Base-by-base conservation (phyloP, 1,140 invertebrate genomes). In the Drosophila malerkotliana region DNA sequence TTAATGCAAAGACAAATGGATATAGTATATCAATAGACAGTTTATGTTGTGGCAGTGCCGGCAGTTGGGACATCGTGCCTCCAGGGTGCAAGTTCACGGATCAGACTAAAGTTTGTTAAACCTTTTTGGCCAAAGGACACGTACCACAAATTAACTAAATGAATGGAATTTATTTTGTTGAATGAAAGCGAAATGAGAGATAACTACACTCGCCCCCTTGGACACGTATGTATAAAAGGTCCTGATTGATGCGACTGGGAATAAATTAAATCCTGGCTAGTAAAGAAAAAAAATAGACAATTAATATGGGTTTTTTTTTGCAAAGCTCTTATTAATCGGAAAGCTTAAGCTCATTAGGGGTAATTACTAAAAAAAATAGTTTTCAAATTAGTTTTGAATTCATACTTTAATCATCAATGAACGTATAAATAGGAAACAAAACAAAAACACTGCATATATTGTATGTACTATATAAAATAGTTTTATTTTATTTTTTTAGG, bases 111-210 rank as follows among this genome's bases (percentile, higher is more conserved):
- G 62, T 54, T 54, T 39, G 30, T 3, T 24, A 55, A 67, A 28
- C 69, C 57, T 63, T 59, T 63, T 63, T 52, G 41, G 34, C 54
- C 26, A 21, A 12, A 4, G 15, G 34, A 76, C 80, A 84, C 76
- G 80, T 83, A 68, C 51, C 49, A 39, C 48, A 67, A 83, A 84
- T 83, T 84, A 84, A 72, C 76, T 72, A 68, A 84, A 84, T 83
- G 72, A 76, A 75, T 55, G 60, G 45, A 66, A 64, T 82, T 82
- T 74, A 55, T 78, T 66, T 47, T 52, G 41, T 18, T 55, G 41
- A 55, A 66, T 53, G 21, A 57, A 47, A 79, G 12, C 52, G 12
- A 28, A 69, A 78, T 52, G 37, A 59, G 32, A 69, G 58, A 69
- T 69, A 75, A 68, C 62, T 34, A 30, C 63, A 34, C 10, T 14